These are phyloP conservation scores for Myotis pilosus DNA, from an alignment of 2,797 vertebrate genomes.

Conservation along the genomic window DNA sequence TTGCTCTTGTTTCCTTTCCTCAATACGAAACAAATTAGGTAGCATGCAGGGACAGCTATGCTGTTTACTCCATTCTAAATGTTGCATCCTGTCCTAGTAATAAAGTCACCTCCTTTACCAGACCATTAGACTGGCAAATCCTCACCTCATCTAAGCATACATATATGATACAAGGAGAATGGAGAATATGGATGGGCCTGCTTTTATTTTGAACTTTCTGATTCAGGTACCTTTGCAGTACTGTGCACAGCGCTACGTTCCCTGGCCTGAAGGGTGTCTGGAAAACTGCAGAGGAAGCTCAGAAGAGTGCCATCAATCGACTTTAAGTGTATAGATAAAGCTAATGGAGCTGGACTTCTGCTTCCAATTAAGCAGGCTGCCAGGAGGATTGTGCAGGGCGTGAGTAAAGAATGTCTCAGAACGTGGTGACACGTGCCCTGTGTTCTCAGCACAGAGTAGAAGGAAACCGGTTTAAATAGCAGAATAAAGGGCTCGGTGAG, in stretches of 20 bases:
- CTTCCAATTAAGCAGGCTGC: background rate
- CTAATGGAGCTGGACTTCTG: slow-evolving; percentile 22
- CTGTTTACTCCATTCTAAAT: background rate
- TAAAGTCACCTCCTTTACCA: background rate
- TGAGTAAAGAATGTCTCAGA: background rate
- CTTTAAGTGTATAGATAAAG: slow-evolving; percentile 12
- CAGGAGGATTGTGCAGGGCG: slow-evolving; percentile 1
- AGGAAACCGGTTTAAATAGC: background rate
- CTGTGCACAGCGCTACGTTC: background rate
- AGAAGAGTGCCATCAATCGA: background rate
- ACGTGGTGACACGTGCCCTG: background rate
- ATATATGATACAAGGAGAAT: background rate
- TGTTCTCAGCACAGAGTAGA: background rate
- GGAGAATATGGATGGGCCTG: background rate
- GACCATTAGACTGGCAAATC: background rate
- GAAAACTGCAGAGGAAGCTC: background rate
- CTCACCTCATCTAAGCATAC: background rate
- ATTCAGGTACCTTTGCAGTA: background rate
- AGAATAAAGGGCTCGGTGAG: background rate
- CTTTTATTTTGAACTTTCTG: background rate
- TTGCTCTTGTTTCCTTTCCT: background rate
- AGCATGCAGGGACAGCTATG: background rate
- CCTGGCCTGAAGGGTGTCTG: background rate
- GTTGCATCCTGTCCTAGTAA: background rate
- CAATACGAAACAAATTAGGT: no score